Percentiles rank a stretch among this genome's conserved stretches.
Conservation (phyloP, 2,888 invertebrate species). For the Ichneumoninae sp. region DNA sequence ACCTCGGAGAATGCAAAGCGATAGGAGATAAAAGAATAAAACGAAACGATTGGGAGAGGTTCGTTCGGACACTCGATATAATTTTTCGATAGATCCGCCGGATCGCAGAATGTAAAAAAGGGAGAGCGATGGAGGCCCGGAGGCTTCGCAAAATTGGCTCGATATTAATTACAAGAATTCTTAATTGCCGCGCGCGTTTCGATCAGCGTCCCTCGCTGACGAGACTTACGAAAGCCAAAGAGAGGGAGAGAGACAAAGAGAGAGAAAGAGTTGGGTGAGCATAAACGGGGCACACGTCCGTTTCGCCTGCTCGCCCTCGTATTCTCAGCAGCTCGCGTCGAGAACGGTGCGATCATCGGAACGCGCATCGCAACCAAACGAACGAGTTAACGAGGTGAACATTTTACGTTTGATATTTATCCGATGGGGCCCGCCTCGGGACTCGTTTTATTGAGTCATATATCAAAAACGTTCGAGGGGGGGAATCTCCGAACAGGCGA, state of each 20-base stretch:
- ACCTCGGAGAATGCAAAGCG: not conserved
- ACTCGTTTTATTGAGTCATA: constrained; percentile 82
- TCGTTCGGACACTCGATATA: constrained; percentile 5
- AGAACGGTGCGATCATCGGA: constrained; percentile 57
- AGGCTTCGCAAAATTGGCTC: constrained; percentile 64
- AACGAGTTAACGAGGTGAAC: constrained; percentile 81
- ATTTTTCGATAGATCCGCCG: constrained; percentile 7
- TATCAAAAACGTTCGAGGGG: constrained; percentile 77
- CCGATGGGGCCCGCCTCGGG: constrained; percentile 76
- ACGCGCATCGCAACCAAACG: constrained; percentile 52
- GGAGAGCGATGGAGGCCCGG: constrained; percentile 28
- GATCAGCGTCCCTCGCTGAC: constrained; percentile 66
- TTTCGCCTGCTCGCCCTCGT: constrained; percentile 44
- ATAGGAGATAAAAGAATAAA: not conserved
- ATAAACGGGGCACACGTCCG: constrained; percentile 59
- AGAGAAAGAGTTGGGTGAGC: constrained; percentile 37
- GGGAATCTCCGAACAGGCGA: constrained; percentile 39
- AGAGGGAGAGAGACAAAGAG: constrained; percentile 5
- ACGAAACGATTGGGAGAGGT: not conserved
- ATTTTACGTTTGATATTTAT: constrained; percentile 82
- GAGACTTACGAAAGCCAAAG: constrained; percentile 35
- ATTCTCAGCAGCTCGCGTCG: constrained; percentile 51
- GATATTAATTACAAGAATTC: constrained; percentile 74
- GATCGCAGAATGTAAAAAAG: constrained; percentile 8
- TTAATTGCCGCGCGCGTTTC: constrained; percentile 72